phyloP scores from a whole-genome alignment of 2,888 invertebrate genomes.

The Biston betularia region DNA sequence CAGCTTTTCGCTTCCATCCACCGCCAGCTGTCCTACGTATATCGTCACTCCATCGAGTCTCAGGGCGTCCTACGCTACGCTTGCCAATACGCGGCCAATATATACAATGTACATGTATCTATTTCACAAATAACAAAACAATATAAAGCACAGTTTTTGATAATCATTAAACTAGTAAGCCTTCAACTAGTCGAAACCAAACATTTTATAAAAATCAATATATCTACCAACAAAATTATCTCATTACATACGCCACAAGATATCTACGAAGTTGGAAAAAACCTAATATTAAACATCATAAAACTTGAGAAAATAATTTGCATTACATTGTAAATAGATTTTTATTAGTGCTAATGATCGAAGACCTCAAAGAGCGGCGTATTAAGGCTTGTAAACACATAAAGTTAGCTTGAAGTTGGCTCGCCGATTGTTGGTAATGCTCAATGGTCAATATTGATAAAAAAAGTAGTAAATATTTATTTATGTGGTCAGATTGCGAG shows the following conservation, averaged over 20 bases:
- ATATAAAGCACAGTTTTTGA: too few species aligned
- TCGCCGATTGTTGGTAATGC: constrained; percentile 53
- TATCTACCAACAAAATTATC: neutral
- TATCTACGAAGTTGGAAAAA: constrained; percentile 40
- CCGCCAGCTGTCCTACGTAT: too few species aligned
- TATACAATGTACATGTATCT: too few species aligned
- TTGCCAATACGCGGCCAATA: too few species aligned
- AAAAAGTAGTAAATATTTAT: constrained; percentile 35
- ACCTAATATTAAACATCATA: constrained; percentile 42
- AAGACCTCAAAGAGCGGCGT: constrained; percentile 55
- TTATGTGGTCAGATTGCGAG: constrained; percentile 19
- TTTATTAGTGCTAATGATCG: constrained; percentile 59
- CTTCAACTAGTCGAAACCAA: too few species aligned
- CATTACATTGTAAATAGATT: constrained; percentile 55
- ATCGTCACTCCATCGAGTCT: too few species aligned
- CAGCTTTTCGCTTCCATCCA: too few species aligned
- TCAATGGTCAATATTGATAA: constrained; percentile 52
- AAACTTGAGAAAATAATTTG: constrained; percentile 48
- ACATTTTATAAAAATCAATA: too few species aligned
- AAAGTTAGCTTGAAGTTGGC: constrained; percentile 50
- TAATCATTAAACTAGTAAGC: too few species aligned
- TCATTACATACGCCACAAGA: constrained; percentile 2
- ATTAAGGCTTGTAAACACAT: constrained; percentile 72
- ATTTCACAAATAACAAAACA: too few species aligned
- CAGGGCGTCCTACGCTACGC: too few species aligned